A percentile compares a stretch with the other conserved stretches of the same genome.
phyloP scores from a whole-genome alignment of 2,113 vertebrate genomes.

The Hiodon alosoides region DNA sequence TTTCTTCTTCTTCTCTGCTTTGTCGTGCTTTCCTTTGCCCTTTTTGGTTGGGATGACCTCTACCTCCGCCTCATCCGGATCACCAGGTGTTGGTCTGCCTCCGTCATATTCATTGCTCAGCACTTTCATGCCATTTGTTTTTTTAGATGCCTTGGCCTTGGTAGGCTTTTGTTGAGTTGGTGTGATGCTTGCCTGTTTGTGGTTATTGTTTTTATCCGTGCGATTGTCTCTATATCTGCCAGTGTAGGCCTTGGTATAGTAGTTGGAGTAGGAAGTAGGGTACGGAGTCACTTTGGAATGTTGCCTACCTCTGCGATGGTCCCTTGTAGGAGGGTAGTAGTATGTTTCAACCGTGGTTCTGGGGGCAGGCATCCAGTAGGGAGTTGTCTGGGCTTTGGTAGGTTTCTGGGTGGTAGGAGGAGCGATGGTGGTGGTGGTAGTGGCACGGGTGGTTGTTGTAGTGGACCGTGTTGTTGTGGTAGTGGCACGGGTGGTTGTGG shows the following conservation, averaged over 20 bases:
- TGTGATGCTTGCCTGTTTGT: slow-evolving; percentile 50
- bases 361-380: slow-evolving; percentile 45
- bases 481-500: slow-evolving; percentile 41
- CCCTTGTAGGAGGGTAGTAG: slow-evolving; percentile 55
- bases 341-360: slow-evolving; percentile 57
- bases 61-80: slow-evolving; percentile 59
- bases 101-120: slow-evolving; percentile 81
- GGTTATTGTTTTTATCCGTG: slow-evolving; percentile 68
- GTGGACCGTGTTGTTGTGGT: slow-evolving; percentile 48
- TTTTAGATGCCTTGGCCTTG: slow-evolving; percentile 70
- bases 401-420: slow-evolving; percentile 46
- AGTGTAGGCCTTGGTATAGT: slow-evolving; percentile 47
- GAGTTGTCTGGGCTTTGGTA: slow-evolving; percentile 50
- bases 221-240: slow-evolving; percentile 73
- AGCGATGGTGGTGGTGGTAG: slow-evolving; percentile 34
- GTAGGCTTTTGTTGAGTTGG: slow-evolving; percentile 63
- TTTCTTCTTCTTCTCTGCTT: slow-evolving; percentile 82
- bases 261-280: slow-evolving; percentile 49
- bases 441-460: slow-evolving; percentile 46
- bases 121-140: slow-evolving; percentile 69
- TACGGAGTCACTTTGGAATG: slow-evolving; percentile 48
- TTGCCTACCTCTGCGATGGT: slow-evolving; percentile 62
- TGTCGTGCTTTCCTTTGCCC: slow-evolving; percentile 70
- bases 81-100: slow-evolving; percentile 53
- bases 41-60: slow-evolving; percentile 61